Conservation (phyloP, 1,140 invertebrate genomes). For the Euschistus heros region DNA sequence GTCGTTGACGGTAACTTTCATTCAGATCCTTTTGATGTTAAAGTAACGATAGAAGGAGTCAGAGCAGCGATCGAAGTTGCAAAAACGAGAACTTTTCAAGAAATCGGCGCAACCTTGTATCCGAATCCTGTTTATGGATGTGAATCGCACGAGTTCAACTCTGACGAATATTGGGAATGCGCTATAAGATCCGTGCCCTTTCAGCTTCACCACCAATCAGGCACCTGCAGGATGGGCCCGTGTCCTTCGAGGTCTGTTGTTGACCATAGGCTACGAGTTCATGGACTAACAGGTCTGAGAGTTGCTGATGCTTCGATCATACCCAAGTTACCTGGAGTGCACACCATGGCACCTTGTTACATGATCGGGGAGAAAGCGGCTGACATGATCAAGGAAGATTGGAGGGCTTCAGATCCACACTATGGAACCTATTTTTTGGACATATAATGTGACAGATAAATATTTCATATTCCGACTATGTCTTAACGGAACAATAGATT, state of each 20-base stretch:
- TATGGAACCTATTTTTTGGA: too few relatives aligned
- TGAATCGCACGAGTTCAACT: slow-evolving; percentile 36
- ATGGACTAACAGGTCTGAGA: slow-evolving; percentile 34
- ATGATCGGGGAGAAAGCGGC: slow-evolving; percentile 41
- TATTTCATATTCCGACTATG: too few relatives aligned
- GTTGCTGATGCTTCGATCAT: slow-evolving; percentile 36
- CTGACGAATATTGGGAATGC: slow-evolving; percentile 52
- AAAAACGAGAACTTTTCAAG: slow-evolving; percentile 46
- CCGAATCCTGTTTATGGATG: slow-evolving; percentile 33
- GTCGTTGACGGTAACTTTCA: slow-evolving; percentile 47
- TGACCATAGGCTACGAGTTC: slow-evolving; percentile 38
- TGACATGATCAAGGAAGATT: too few relatives aligned
- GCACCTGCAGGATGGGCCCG: slow-evolving; percentile 48
- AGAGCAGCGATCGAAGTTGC: slow-evolving; percentile 38
- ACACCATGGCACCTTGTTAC: slow-evolving; percentile 34
- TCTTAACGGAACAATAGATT: too few relatives aligned
- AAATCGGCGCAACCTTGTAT: slow-evolving; percentile 31
- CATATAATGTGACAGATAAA: too few relatives aligned
- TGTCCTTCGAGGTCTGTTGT: slow-evolving; percentile 38
- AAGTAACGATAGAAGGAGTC: slow-evolving; percentile 40
- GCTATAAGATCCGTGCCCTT: slow-evolving; percentile 42
- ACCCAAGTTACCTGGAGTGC: slow-evolving; percentile 33
- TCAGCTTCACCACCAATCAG: slow-evolving; percentile 43
- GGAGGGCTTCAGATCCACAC: neutral
- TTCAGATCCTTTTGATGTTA: slow-evolving; percentile 24